Conservation (phyloP, 2,113 vertebrate genomes). For the Hydrolagus affinis region DNA sequence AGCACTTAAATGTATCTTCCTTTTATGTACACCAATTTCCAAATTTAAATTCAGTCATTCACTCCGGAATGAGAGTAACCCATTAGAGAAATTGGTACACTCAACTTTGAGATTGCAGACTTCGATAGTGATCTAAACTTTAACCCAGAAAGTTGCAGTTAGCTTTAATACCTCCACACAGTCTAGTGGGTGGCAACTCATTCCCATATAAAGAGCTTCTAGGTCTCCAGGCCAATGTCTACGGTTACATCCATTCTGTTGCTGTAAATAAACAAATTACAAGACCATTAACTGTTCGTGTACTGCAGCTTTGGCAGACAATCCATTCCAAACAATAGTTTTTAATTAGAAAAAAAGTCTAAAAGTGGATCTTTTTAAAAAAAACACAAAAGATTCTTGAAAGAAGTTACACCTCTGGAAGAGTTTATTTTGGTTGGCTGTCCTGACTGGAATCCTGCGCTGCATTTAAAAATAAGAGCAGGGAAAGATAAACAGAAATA, state of each 20-base stretch:
- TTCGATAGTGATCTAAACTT: background rate
- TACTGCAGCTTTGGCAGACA: too few species aligned
- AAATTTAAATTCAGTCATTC: background rate
- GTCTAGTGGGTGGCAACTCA: background rate
- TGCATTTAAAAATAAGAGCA: too few species aligned
- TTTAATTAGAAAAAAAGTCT: too few species aligned
- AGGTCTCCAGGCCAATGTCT: background rate
- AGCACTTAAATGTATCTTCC: background rate
- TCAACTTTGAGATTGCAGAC: background rate
- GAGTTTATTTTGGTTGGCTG: too few species aligned
- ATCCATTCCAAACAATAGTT: too few species aligned
- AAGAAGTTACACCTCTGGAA: too few species aligned
- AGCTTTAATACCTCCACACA: background rate
- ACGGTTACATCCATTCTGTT: background rate
- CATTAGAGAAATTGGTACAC: background rate
- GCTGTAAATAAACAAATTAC: too few species aligned
- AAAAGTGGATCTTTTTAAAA: too few species aligned
- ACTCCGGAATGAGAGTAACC: background rate
- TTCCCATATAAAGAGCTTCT: background rate
- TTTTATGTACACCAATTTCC: background rate
- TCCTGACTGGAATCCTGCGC: too few species aligned
- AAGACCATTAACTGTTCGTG: too few species aligned
- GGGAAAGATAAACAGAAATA: too few species aligned
- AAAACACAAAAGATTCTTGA: too few species aligned
- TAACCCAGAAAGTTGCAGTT: background rate